Evolutionary conservation across 2,888 invertebrate genomes (phyloP).

Genomic region (Notodonta dromedarius): DNA sequence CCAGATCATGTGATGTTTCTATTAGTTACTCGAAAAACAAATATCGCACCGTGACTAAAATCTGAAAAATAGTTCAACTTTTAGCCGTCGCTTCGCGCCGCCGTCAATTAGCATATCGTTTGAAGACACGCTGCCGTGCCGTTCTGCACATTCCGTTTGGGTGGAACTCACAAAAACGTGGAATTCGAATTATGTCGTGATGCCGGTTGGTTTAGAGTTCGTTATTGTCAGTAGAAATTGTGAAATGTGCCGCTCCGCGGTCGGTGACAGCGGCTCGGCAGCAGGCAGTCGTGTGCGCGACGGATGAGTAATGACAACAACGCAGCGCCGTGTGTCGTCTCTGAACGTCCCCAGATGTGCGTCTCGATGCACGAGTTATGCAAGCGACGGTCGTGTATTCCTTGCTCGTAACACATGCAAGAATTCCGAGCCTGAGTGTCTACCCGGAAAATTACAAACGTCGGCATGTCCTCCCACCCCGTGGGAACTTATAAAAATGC

Average conservation of each 20-base stretch:
- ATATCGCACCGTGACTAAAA: slow-evolving; percentile 46
- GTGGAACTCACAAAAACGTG: slow-evolving; percentile 39
- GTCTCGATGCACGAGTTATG: slow-evolving; percentile 70
- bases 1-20: slow-evolving; percentile 27
- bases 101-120: slow-evolving; percentile 82
- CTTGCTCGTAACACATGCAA: slow-evolving; percentile 50
- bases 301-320: slow-evolving; percentile 83
- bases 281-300: slow-evolving; percentile 76
- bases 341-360: slow-evolving; percentile 75
- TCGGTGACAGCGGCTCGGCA: slow-evolving; percentile 48
- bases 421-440: slow-evolving; percentile 43
- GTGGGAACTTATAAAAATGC: slow-evolving; percentile 14
- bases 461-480: slow-evolving; percentile 32
- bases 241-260: slow-evolving; percentile 62
- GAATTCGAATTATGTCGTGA: slow-evolving; percentile 48
- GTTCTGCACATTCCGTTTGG: slow-evolving; percentile 48
- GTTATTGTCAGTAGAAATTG: slow-evolving; percentile 47
- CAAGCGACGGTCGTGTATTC: slow-evolving; percentile 60
- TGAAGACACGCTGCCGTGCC: slow-evolving; percentile 73
- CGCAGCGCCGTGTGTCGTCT: slow-evolving; percentile 71
- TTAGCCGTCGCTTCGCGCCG: slow-evolving; percentile 66
- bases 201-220: slow-evolving; percentile 54
- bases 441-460: slow-evolving; percentile 44
- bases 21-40: slow-evolving; percentile 35
- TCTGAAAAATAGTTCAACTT: slow-evolving; percentile 57